Conservation (phyloP, 2,113 vertebrate genomes). For the Hippolais icterina region DNA sequence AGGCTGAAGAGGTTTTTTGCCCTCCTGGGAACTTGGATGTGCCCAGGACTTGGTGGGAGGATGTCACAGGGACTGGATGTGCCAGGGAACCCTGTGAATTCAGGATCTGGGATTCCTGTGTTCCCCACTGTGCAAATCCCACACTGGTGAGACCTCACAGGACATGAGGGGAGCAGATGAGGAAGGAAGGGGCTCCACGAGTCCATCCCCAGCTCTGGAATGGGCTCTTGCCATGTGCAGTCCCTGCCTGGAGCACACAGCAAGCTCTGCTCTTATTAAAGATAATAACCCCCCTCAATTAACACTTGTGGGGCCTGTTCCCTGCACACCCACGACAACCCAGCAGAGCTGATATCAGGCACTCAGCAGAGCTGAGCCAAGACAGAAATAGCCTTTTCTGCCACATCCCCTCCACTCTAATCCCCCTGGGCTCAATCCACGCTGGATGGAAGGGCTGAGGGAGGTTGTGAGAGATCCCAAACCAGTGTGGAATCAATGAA, state of each 20-base stretch:
- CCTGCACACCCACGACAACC: neutral
- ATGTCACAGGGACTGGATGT: neutral
- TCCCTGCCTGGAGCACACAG: neutral
- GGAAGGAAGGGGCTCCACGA: neutral
- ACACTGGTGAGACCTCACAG: rapidly evolving
- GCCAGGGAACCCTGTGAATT: neutral
- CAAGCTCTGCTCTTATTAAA: neutral
- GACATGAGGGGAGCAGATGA: rapidly evolving
- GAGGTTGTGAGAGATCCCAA: neutral
- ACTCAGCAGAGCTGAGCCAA: neutral
- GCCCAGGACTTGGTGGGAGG: neutral
- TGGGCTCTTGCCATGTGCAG: neutral
- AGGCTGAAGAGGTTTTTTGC: neutral
- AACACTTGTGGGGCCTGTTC: neutral
- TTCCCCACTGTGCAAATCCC: neutral
- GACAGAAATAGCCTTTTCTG: neutral
- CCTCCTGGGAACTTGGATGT: neutral
- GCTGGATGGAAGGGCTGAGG: neutral
- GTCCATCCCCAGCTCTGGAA: neutral
- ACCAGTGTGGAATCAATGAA: neutral
- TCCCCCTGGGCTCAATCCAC: neutral
- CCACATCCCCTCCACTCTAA: neutral
- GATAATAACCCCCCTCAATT: neutral
- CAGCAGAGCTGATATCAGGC: neutral
- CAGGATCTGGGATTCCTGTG: neutral